These are phyloP conservation scores for Lepeophtheirus nordmannii DNA, from an alignment of 2,888 invertebrate species.

Conservation along the genomic window DNA sequence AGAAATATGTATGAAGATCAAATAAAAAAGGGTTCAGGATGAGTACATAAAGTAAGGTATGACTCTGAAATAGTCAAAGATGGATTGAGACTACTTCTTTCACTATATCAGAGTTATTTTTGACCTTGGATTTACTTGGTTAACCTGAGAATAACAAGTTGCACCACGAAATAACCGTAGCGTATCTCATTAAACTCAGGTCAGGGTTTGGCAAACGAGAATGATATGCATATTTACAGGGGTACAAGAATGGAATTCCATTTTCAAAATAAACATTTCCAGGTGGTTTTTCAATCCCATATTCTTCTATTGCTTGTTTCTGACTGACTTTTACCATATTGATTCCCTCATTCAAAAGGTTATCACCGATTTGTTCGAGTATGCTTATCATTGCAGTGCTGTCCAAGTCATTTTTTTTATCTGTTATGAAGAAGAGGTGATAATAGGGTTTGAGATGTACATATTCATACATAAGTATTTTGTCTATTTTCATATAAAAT, in stretches of 20 bases:
- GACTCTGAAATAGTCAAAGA: no score
- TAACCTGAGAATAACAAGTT: no score
- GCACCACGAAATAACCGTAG: no score
- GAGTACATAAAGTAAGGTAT: no score
- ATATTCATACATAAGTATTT: no score
- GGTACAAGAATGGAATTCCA: constrained; percentile 74
- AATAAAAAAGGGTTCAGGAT: no score
- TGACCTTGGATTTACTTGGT: no score
- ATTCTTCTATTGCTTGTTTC: constrained; percentile 69
- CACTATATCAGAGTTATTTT: no score
- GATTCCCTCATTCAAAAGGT: constrained; percentile 70
- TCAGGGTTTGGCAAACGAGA: no score
- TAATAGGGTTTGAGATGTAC: not conserved
- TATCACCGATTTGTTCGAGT: constrained; percentile 80
- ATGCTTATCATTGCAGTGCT: constrained; percentile 68
- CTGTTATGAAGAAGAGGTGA: constrained; percentile 37
- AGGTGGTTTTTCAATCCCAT: constrained; percentile 74
- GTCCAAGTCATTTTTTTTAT: constrained; percentile 73
- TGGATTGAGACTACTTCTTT: no score
- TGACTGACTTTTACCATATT: constrained; percentile 84
- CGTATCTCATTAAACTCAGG: no score
- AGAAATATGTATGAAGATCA: constrained; percentile 8
- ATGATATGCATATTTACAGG: constrained; percentile 38
- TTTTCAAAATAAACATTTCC: constrained; percentile 73
- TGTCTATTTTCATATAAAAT: no score